Evolutionary conservation across 2,113 vertebrate species (phyloP).

Genomic region (Pundamilia nyererei): DNA sequence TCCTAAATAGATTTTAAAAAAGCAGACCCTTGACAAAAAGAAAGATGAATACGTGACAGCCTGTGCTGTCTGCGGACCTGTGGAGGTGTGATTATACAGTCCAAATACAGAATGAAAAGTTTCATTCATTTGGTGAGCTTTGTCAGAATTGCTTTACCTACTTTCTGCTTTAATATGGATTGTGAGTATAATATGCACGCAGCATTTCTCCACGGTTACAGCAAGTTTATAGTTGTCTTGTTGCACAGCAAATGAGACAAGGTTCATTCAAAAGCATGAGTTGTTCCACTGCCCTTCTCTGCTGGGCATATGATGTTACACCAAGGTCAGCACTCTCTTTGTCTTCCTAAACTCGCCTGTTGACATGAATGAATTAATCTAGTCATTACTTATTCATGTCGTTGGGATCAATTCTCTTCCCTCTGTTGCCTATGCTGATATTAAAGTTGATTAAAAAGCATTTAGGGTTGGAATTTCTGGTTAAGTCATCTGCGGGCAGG

Average conservation of each 20-base stretch:
- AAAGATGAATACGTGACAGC: not conserved
- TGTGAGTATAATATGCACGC: not conserved
- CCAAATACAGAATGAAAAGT: not conserved
- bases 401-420: not conserved
- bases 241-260: not conserved
- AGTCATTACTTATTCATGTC: constrained; percentile 33
- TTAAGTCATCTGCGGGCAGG: not conserved
- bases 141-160: not conserved
- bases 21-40: not conserved
- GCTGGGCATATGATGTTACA: not conserved
- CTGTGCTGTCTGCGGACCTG: not conserved
- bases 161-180: not conserved
- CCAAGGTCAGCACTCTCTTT: not conserved
- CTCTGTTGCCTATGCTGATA: not conserved
- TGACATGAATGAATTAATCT: constrained; percentile 16
- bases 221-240: not conserved
- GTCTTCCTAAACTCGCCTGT: not conserved
- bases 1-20: not conserved
- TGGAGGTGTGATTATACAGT: not conserved
- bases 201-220: not conserved
- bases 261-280: not conserved
- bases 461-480: not conserved
- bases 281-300: not conserved
- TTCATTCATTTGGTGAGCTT: not conserved
- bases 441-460: not conserved